Base-by-base conservation (phyloP, 2,113 vertebrate species). In the Oceanodroma tethys region DNA sequence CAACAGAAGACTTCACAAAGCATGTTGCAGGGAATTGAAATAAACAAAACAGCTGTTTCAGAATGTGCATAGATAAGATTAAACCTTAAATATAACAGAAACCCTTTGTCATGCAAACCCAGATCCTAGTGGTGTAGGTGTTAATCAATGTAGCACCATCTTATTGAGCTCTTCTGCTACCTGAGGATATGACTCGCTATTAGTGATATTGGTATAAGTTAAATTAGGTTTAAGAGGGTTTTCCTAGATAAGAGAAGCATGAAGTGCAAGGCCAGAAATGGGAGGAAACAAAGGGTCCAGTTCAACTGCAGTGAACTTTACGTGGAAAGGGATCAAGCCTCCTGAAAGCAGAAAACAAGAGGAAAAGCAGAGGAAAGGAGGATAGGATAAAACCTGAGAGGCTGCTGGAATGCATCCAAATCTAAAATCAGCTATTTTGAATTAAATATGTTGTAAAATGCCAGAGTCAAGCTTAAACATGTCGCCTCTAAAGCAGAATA, bases 321-420 rank as follows among this genome's bases (percentile, higher is more conserved):
- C 0, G 0, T 32, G 27, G 30, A 53, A 43, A 73, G 25, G 11
- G 2, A 42, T 63, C n/a, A 78, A 79, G 25, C 14, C 19, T 65
- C 40, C 16, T 34, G 9, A 70, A 50, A n/a, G 71, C 17, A 59
- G 60, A 75, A 94, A 38, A 38, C 5, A 63, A 38, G 32, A 70
- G 32, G 16, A 88, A 55, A 71, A 71, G 18, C n/a, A 80, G 74
- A 67, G 29, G 29, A 72, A 76, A 71, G 40, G 12, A 62, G 30
- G 26, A 16, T 38, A 60, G 60, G 52, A 36, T 16, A 80, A 87
- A 92, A 75, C 5, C 50, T 23, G 23, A 43, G 50, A 52, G 34
- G 16, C 16, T 80, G 34, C 8, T 14, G 6, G 74, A 72, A 84
- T 30, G 45, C 36, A 65, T 88, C 48, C 19, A 38, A 82, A 79